Percentiles rank a stretch among this genome's conserved stretches.
phyloP scores from a whole-genome alignment of 2,797 vertebrate genomes.

The Eremophila alpestris region DNA sequence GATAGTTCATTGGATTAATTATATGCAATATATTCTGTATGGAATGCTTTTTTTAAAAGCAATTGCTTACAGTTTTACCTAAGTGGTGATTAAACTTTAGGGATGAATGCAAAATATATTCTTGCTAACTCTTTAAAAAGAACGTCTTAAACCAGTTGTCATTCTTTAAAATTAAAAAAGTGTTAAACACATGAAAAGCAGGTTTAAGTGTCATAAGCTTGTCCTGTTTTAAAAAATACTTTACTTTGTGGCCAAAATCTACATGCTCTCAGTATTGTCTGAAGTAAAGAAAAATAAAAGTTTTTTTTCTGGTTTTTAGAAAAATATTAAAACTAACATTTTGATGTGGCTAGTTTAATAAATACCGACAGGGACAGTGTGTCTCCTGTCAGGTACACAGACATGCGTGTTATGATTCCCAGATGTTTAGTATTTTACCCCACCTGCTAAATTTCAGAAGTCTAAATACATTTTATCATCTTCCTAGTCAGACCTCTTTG shows the following conservation, averaged over 20 bases:
- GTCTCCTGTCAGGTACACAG: background rate
- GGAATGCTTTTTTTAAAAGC: constrained; percentile 74
- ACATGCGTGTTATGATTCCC: background rate
- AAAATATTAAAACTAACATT: background rate
- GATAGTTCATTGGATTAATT: constrained; percentile 95
- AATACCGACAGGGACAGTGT: background rate
- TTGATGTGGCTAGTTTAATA: background rate
- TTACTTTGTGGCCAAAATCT: background rate
- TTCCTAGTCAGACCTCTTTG: background rate
- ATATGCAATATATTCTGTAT: constrained; percentile 83
- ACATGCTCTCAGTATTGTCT: background rate
- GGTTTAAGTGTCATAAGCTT: background rate
- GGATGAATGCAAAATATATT: constrained; percentile 57
- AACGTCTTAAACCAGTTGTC: background rate
- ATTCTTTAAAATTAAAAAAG: background rate
- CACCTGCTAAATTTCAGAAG: background rate
- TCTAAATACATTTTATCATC: constrained; percentile 4
- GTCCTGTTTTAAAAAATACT: background rate
- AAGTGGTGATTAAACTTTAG: constrained; percentile 75
- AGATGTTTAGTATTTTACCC: background rate
- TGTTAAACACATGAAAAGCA: background rate
- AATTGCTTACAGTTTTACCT: constrained; percentile 73
- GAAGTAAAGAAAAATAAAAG: background rate
- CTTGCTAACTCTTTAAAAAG: constrained; percentile 52
- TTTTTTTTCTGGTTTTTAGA: background rate